phyloP scores from a whole-genome alignment of 1,140 invertebrate species.

The Pogonognathellus flavescens region DNA sequence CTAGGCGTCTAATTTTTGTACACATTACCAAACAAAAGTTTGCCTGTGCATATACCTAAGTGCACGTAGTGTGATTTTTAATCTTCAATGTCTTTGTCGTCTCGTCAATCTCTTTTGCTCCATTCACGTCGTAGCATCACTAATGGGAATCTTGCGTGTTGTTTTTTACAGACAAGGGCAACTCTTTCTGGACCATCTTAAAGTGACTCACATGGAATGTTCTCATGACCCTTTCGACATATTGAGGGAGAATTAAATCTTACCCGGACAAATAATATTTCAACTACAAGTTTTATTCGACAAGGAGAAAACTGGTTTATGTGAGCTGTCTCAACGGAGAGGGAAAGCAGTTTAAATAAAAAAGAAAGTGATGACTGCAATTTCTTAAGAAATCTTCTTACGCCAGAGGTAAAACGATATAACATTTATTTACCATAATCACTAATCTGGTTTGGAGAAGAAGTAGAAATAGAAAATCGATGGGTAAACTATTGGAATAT shows the following conservation, averaged over 20 bases:
- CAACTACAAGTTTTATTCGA: background rate
- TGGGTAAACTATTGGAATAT: background rate
- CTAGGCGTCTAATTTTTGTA: background rate
- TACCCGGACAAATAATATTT: slow-evolving; percentile 7
- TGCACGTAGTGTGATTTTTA: background rate
- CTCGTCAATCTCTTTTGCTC: background rate
- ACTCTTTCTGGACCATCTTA: slow-evolving; percentile 5
- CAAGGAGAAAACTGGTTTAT: background rate
- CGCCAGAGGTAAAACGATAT: background rate
- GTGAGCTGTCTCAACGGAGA: background rate
- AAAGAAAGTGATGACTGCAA: slow-evolving; percentile 17
- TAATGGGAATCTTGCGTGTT: slow-evolving; percentile 48
- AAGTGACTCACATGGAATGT: slow-evolving; percentile 20
- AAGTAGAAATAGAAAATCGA: background rate
- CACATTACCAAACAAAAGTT: background rate
- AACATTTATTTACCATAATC: background rate
- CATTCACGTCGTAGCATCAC: slow-evolving; percentile 7
- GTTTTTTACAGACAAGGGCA: background rate
- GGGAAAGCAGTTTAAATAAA: background rate
- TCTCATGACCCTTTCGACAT: slow-evolving; percentile 17
- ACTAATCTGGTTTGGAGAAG: too few species aligned
- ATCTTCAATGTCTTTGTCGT: background rate
- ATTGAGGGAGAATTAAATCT: slow-evolving; percentile 33
- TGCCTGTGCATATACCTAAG: background rate
- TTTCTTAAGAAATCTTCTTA: background rate